Conservation (phyloP, 2,113 vertebrate species). For the Craseonycteris thonglongyai region DNA sequence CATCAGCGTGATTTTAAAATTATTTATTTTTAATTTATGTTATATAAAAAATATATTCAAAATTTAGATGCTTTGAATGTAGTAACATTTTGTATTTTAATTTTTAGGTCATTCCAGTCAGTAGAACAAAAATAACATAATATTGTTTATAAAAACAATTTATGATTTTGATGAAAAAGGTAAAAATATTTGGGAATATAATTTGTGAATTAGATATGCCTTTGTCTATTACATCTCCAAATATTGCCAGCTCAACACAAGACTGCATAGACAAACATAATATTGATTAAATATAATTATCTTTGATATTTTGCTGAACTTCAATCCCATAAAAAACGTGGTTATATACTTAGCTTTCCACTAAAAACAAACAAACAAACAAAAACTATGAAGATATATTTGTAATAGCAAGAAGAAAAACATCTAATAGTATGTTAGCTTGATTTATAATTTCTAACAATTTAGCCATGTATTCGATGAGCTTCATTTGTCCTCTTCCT, state of each 20-base stretch:
- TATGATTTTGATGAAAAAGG: background rate
- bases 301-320: background rate
- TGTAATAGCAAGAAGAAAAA: background rate
- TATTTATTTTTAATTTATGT: background rate
- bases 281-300: background rate
- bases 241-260: background rate
- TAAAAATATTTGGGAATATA: background rate
- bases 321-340: background rate
- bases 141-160: background rate
- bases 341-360: too few species aligned
- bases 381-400: background rate
- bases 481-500: background rate
- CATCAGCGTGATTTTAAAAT: background rate
- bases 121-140: background rate
- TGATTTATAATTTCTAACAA: background rate
- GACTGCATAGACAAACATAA: background rate
- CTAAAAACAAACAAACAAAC: too few species aligned
- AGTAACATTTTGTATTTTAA: background rate
- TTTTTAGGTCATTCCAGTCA: background rate
- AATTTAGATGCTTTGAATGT: background rate
- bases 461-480: background rate
- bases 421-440: background rate
- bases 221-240: background rate
- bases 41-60: conserved; percentile 17
- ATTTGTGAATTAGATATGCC: background rate